These are phyloP conservation scores for Drosophila sp. DNA, from an alignment of 1,140 invertebrate genomes.

Conservation along the genomic window DNA sequence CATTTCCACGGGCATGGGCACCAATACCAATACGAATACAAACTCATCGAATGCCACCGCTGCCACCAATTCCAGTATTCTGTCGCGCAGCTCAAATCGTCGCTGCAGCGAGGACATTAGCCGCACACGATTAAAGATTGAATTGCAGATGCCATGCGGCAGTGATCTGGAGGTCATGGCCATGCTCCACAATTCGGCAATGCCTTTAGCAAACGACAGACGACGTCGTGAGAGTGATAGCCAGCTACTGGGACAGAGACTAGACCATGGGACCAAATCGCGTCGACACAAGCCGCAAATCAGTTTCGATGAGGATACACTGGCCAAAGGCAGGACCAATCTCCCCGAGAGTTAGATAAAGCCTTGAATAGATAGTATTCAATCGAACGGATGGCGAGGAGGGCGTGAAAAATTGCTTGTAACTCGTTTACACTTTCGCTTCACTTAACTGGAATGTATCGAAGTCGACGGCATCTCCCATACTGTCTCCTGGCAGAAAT, in stretches of 20 bases:
- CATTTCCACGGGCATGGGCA: conserved; percentile 51
- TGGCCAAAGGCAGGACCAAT: conserved; percentile 39
- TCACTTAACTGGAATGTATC: conserved; percentile 62
- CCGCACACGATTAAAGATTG: conserved; percentile 70
- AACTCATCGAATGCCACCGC: conserved; percentile 64
- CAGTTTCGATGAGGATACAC: conserved; percentile 71
- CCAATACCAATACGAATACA: conserved; percentile 64
- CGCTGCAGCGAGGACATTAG: conserved; percentile 70
- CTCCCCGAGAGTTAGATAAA: neutral
- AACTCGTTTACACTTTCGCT: conserved; percentile 78
- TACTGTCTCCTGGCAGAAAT: conserved; percentile 42
- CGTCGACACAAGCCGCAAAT: conserved; percentile 64
- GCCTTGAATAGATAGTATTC: neutral
- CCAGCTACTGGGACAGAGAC: conserved; percentile 26
- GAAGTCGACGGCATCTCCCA: conserved; percentile 12
- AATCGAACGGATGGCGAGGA: neutral
- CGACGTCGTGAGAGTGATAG: conserved; percentile 56
- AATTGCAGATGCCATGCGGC: conserved; percentile 71
- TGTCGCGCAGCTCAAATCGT: conserved; percentile 76
- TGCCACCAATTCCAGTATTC: conserved; percentile 70
- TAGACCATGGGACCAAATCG: conserved; percentile 9
- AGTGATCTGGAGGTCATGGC: conserved; percentile 72
- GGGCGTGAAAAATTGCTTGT: conserved; percentile 61
- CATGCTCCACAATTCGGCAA: conserved; percentile 63
- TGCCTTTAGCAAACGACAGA: conserved; percentile 23